phyloP scores from a whole-genome alignment of 2,113 vertebrate genomes.

The Peromyscus maniculatus region DNA sequence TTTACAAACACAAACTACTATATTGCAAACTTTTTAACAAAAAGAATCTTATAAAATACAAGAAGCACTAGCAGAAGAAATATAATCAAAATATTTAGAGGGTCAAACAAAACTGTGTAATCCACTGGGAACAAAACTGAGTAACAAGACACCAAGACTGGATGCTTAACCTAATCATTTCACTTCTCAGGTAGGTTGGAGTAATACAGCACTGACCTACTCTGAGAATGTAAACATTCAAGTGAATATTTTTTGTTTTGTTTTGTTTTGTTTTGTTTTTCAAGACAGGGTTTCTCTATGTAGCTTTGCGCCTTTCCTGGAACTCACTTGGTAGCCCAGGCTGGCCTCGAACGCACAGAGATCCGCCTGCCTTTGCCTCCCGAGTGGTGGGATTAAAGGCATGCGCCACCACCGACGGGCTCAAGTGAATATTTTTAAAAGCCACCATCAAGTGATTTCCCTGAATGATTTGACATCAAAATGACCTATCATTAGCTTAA shows the following conservation, averaged over 20 bases:
- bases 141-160: not conserved
- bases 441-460: not conserved
- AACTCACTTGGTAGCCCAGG: too few species aligned
- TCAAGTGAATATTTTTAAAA: conserved; percentile 36
- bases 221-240: conserved; percentile 32
- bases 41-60: not conserved
- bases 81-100: conserved; percentile 20
- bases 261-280: too few species aligned
- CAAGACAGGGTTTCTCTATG: too few species aligned
- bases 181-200: conserved; percentile 18
- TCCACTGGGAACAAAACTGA: conserved; percentile 19
- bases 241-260: conserved; percentile 1
- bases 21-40: not conserved
- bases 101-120: conserved; percentile 8
- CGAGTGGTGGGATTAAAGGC: too few species aligned
- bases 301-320: too few species aligned
- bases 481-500: conserved; percentile 15
- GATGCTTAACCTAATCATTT: conserved; percentile 33
- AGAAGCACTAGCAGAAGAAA: not conserved
- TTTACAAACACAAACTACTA: not conserved
- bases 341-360: too few species aligned
- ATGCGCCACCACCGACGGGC: too few species aligned
- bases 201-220: conserved; percentile 26
- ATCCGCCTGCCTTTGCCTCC: too few species aligned
- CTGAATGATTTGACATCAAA: conserved; percentile 11